Evolutionary conservation across 1,140 invertebrate genomes (phyloP), one percentile per base, ranked within the genome.

Genomic region (Whitmania pigra): DNA sequence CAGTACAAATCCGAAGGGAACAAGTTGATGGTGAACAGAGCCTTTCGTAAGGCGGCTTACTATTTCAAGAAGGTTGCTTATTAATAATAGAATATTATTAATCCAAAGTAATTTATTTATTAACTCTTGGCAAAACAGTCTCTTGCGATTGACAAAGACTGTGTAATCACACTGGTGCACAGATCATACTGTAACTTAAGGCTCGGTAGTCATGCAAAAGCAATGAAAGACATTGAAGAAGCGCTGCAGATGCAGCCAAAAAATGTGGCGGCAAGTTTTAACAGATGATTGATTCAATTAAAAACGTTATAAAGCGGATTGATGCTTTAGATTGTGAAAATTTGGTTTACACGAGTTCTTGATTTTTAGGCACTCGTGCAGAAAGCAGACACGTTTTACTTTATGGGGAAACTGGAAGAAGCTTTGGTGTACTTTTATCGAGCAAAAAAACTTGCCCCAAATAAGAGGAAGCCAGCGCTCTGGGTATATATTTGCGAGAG

Each of bases 361-460:
- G 9, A 6, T 13, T 22, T 63, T 63, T 63, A 63, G 57, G 57
- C 57, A 22, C 29, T 63, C 22, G 22, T 63, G 0, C 57, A 63
- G 29, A 63, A 63, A 63, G 57, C 57, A 20, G 57, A 63, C 57
- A 63, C 57, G 5, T 63, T 25, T 63, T 63, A 63, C 29, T 63
- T 63, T 31, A 63, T 63, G 57, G 57, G 57, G 18, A 63, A 63
- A 63, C 29, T 63, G 20, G 57, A 63, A 17, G 57, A 63, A 31
- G 57, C 57, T 63, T 15, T 63, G 57, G 57, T 63, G 20, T 31
- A 63, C 15, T 63, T 25, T 31, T 63, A 63, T 31, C 22, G 57
- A 18, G 22, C 57, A 25, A 22, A 63, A 18, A 63, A 63, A 3
- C 29, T 63, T 7, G 22, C 57, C 20, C 57, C 57, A n/a, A 63